Evolutionary conservation across 2,113 vertebrate species (phyloP).

Genomic region (Eptesicus fuscus): DNA sequence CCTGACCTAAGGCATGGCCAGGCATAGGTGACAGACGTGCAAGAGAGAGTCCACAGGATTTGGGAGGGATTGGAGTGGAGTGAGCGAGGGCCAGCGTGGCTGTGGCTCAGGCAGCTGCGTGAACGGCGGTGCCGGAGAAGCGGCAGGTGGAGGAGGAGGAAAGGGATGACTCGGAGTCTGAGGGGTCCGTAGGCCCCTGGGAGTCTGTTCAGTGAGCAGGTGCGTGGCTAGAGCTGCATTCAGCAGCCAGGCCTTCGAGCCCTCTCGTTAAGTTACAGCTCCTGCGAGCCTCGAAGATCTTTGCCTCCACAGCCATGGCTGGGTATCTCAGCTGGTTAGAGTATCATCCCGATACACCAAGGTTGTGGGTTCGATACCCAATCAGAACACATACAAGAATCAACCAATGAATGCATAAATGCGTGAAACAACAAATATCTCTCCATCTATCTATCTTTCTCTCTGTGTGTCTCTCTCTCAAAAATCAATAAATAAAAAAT

Average conservation of each 20-base stretch:
- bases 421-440: too few species aligned
- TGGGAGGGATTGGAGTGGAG: not conserved
- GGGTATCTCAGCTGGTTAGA: too few species aligned
- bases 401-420: too few species aligned
- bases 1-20: not conserved
- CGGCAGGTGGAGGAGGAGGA: not conserved
- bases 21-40: rapidly evolving
- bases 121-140: not conserved
- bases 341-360: too few species aligned
- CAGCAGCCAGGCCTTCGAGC: not conserved
- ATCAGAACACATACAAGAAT: too few species aligned
- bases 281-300: not conserved
- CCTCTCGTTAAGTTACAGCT: not conserved
- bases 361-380: too few species aligned
- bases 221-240: not conserved
- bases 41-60: not conserved
- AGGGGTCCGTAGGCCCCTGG: not conserved
- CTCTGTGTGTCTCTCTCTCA: too few species aligned
- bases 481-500: too few species aligned
- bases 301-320: too few species aligned
- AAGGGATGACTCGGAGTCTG: too few species aligned
- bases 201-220: not conserved
- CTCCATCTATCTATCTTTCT: too few species aligned
- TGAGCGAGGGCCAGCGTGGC: not conserved
- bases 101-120: not conserved